phyloP scores from a whole-genome alignment of 2,113 vertebrate genomes.

The Vireo altiloquus region DNA sequence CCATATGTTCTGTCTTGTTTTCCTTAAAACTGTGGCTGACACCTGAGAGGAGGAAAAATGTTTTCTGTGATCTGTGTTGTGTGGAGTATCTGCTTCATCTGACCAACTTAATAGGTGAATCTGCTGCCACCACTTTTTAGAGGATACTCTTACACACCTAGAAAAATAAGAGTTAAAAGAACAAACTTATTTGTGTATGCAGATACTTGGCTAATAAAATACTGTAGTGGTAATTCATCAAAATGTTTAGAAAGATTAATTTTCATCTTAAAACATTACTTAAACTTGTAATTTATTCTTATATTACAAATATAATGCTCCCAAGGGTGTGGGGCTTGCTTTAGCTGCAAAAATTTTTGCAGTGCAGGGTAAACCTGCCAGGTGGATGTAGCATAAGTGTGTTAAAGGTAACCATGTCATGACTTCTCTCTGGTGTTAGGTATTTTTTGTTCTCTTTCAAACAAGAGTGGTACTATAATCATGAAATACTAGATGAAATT shows the following conservation, averaged over 20 bases:
- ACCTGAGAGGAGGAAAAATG: background rate
- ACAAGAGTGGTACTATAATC: background rate
- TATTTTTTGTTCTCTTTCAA: slow-evolving; percentile 17
- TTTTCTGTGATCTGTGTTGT: background rate
- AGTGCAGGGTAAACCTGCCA: background rate
- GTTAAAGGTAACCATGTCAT: background rate
- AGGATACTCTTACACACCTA: background rate
- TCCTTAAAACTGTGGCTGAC: background rate
- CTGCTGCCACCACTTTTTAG: background rate
- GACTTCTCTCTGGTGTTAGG: background rate
- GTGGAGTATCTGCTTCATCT: background rate
- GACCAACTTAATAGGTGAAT: background rate
- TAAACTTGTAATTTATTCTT: background rate
- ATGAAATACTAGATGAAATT: slow-evolving; percentile 13
- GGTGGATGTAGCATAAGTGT: background rate
- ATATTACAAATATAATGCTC: background rate
- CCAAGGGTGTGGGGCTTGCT: background rate
- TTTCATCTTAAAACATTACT: background rate
- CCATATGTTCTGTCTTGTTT: background rate
- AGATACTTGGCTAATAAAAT: background rate
- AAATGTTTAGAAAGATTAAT: background rate
- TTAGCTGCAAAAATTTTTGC: background rate
- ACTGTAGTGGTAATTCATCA: background rate
- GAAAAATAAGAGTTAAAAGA: background rate
- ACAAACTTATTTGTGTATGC: background rate